Percentiles rank a stretch among this genome's conserved stretches.
phyloP scores from a whole-genome alignment of 1,140 invertebrate genomes.

The Mesaphorura yosii region DNA sequence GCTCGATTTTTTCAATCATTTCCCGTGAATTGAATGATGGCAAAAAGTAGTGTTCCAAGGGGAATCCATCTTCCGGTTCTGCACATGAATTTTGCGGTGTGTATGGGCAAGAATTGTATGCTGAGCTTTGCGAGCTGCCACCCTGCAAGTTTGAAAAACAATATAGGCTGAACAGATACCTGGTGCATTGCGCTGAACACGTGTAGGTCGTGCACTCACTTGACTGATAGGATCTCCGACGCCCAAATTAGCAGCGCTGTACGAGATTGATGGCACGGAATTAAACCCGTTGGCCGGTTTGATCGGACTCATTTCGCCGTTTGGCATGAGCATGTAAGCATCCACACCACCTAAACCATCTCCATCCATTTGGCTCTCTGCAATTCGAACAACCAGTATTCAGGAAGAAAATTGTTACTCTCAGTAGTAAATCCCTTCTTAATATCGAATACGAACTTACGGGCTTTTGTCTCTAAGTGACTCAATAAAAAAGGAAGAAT shows the following conservation, averaged over 20 bases:
- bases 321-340: conserved; percentile 21
- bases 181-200: background rate
- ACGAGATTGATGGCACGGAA: conserved; percentile 29
- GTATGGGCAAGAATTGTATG: conserved; percentile 35
- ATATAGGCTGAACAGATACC: too few relatives aligned
- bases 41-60: conserved; percentile 26
- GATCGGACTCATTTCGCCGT: conserved; percentile 30
- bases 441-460: conserved; percentile 13
- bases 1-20: conserved; percentile 35
- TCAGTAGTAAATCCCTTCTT: background rate
- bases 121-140: conserved; percentile 32
- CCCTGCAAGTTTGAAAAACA: too few relatives aligned
- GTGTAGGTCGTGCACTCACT: conserved; percentile 1
- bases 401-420: too few relatives aligned
- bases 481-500: conserved; percentile 31
- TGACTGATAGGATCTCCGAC: conserved; percentile 31
- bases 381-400: background rate
- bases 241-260: conserved; percentile 23
- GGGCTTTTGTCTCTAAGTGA: conserved; percentile 30
- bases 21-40: conserved; percentile 36
- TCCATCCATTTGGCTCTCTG: conserved; percentile 27
- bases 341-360: conserved; percentile 28
- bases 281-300: conserved; percentile 9
- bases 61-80: conserved; percentile 30
- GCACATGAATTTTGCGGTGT: conserved; percentile 34